Percentiles rank a stretch among this genome's conserved stretches.
phyloP scores from a whole-genome alignment of 2,113 vertebrate genomes.

The Xiphorhynchus elegans region DNA sequence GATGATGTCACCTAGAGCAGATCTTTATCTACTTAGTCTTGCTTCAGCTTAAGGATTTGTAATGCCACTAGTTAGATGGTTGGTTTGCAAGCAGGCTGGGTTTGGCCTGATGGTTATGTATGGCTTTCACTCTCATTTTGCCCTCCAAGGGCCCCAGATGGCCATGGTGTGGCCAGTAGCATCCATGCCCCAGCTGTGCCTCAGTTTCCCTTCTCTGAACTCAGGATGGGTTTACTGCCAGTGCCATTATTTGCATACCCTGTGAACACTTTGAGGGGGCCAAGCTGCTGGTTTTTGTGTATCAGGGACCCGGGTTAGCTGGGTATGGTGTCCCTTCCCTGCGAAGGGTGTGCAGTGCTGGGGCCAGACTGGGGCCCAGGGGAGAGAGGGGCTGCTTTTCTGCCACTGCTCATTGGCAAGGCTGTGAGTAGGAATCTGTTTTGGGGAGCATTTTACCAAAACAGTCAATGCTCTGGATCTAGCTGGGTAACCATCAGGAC shows the following conservation, averaged over 20 bases:
- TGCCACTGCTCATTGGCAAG: neutral
- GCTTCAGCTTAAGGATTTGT: neutral
- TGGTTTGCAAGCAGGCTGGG: neutral
- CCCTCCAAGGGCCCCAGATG: neutral
- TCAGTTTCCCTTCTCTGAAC: neutral
- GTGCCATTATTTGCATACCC: neutral
- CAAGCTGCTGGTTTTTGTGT: neutral
- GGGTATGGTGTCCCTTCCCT: neutral
- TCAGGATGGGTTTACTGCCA: neutral
- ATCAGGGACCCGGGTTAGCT: neutral
- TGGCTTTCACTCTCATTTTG: neutral
- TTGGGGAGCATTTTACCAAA: neutral
- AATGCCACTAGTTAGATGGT: neutral
- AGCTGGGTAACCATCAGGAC: neutral
- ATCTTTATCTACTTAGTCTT: neutral
- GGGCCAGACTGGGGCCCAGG: neutral
- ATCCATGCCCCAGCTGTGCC: neutral
- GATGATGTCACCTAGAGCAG: neutral
- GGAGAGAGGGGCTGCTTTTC: neutral
- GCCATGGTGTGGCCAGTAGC: too few species aligned
- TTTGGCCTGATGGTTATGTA: neutral
- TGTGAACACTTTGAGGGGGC: neutral
- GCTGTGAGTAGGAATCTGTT: neutral
- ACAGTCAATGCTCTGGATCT: neutral
- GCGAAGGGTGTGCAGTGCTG: rapidly evolving